Evolutionary conservation across 2,888 invertebrate species (phyloP).

Genomic region (Myopa tessellatipennis): DNA sequence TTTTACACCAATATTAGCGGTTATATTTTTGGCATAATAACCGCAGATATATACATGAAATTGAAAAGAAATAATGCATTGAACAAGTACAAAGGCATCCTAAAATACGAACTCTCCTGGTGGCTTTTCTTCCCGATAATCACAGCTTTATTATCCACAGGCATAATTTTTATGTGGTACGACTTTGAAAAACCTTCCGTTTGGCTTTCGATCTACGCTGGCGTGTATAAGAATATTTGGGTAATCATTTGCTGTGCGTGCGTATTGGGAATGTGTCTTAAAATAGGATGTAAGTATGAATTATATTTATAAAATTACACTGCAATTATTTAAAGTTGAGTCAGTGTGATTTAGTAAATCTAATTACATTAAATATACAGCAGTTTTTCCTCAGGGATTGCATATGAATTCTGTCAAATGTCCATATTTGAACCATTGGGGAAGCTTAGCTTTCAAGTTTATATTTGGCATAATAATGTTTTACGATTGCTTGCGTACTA

Average conservation of each 20-base stretch:
- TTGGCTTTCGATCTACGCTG: slow-evolving; percentile 67
- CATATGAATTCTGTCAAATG: slow-evolving; percentile 46
- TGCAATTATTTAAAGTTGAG: neutral
- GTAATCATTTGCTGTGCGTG: slow-evolving; percentile 59
- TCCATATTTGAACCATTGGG: slow-evolving; percentile 57
- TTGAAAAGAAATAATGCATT: slow-evolving; percentile 15
- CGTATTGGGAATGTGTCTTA: slow-evolving; percentile 57
- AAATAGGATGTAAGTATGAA: slow-evolving; percentile 61
- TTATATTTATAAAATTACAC: neutral
- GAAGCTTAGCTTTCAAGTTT: slow-evolving; percentile 61
- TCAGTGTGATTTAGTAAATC: no score
- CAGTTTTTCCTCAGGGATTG: slow-evolving; percentile 41
- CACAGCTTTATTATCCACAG: slow-evolving; percentile 53
- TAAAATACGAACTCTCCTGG: slow-evolving; percentile 50
- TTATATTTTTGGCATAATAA: slow-evolving; percentile 59
- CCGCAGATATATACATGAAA: slow-evolving; percentile 55
- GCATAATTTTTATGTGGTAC: slow-evolving; percentile 58
- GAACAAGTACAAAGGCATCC: slow-evolving; percentile 45
- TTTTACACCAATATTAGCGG: slow-evolving; percentile 64
- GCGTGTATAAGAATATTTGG: slow-evolving; percentile 65
- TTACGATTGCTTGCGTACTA: slow-evolving; percentile 51
- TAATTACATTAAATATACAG: no score
- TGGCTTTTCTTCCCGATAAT: slow-evolving; percentile 52
- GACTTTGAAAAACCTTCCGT: slow-evolving; percentile 61
- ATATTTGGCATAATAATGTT: slow-evolving; percentile 59